Conservation (phyloP, 2,797 vertebrate genomes). For the Cichlasoma orientale region DNA sequence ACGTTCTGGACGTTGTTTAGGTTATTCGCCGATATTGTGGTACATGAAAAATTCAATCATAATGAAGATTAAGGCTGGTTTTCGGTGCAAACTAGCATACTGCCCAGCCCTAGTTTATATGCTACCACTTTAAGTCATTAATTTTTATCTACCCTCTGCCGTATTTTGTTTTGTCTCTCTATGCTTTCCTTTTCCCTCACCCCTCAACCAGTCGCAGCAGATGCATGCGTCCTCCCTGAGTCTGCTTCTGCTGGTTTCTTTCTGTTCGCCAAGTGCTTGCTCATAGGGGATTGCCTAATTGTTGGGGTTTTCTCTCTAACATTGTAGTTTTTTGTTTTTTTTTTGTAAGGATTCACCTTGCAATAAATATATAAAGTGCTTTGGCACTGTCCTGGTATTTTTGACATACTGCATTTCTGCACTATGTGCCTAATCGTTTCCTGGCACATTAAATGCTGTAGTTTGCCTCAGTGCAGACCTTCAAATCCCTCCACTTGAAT, state of each 20-base stretch:
- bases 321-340: not conserved
- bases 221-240: not conserved
- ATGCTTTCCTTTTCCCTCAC: not conserved
- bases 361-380: too few species aligned
- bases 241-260: not conserved
- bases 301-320: not conserved
- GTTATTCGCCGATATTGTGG: too few species aligned
- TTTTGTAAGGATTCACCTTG: too few species aligned
- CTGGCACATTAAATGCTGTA: not conserved
- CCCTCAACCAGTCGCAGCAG: not conserved
- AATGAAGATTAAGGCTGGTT: too few species aligned
- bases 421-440: not conserved
- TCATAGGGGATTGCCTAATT: not conserved
- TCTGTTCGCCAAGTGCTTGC: not conserved
- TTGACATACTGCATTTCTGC: not conserved
- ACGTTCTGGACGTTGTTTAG: too few species aligned
- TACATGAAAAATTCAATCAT: too few species aligned
- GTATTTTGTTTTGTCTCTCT: not conserved
- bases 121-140: not conserved
- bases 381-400: not conserved
- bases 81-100: too few species aligned
- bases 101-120: not conserved
- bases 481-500: not conserved
- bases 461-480: not conserved
- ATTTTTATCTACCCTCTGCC: not conserved